Percentiles rank a stretch among this genome's conserved stretches.
Evolutionary conservation across 2,113 vertebrate genomes (phyloP).

Genomic region (Paradoxurus hermaphroditus): DNA sequence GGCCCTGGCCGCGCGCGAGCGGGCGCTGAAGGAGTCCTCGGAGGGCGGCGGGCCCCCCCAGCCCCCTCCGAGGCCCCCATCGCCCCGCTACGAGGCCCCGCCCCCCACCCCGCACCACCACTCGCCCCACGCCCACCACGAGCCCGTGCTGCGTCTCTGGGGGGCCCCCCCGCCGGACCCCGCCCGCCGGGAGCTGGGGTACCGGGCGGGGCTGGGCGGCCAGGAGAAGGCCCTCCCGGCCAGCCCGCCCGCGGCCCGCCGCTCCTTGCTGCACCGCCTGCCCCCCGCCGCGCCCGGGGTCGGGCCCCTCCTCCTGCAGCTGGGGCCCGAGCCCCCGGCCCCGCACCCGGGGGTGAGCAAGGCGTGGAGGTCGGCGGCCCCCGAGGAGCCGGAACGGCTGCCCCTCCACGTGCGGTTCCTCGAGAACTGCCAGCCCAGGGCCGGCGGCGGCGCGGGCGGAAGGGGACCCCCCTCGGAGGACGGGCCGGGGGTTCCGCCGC

Average conservation of each 20-base stretch:
- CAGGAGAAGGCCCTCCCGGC: constrained; percentile 62
- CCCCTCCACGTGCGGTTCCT: constrained; percentile 86
- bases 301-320: constrained; percentile 74
- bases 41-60: constrained; percentile 84
- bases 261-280: constrained; percentile 75
- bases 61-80: constrained; percentile 80
- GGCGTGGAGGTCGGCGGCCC: constrained; percentile 44
- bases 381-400: constrained; percentile 78
- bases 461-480: constrained; percentile 74
- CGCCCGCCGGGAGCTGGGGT: constrained; percentile 68
- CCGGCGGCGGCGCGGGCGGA: constrained; percentile 76
- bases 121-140: constrained; percentile 80
- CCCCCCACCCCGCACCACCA: constrained; percentile 82
- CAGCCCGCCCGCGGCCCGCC: constrained; percentile 67
- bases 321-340: constrained; percentile 65
- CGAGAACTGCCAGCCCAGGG: constrained; percentile 76
- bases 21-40: constrained; percentile 90
- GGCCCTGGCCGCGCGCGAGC: constrained; percentile 91
- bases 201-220: constrained; percentile 65
- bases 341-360: constrained; percentile 52
- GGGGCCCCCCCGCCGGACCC: constrained; percentile 66
- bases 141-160: constrained; percentile 83
- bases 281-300: constrained; percentile 74
- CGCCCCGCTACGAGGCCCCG: constrained; percentile 79
- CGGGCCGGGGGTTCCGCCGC: constrained; percentile 65